These are phyloP conservation scores for Gymnopithys bicolor DNA, from an alignment of 2,797 vertebrate species.

Conservation along the genomic window DNA sequence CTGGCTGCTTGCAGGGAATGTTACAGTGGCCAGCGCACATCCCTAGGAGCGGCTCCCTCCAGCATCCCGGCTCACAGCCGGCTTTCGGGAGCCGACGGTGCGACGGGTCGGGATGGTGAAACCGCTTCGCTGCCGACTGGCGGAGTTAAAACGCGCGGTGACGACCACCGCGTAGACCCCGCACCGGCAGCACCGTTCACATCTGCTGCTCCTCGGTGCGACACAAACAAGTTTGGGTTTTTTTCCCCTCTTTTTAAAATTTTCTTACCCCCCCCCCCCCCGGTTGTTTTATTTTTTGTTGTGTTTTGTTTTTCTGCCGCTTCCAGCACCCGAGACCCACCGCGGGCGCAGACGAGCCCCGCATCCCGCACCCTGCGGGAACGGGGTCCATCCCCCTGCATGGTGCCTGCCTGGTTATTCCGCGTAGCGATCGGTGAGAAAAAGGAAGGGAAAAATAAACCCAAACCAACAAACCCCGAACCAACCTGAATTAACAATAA, in stretches of 20 bases:
- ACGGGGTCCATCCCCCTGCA: neutral
- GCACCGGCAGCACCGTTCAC: neutral
- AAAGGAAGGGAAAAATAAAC: neutral
- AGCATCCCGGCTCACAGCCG: neutral
- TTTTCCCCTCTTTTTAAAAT: too few species aligned
- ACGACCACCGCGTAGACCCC: neutral
- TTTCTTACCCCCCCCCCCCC: fast-evolving
- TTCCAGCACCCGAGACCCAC: neutral
- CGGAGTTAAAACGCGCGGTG: neutral
- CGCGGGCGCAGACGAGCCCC: neutral
- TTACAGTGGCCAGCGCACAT: neutral
- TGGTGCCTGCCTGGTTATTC: neutral
- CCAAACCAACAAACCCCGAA: neutral
- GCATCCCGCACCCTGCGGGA: neutral
- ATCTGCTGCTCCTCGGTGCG: neutral
- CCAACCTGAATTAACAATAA: neutral
- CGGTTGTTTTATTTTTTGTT: neutral
- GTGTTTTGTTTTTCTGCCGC: neutral
- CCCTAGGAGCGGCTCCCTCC: neutral
- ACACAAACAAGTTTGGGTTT: neutral
- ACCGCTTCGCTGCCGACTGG: neutral
- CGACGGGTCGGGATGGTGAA: neutral
- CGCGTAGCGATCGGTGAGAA: neutral
- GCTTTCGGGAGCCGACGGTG: neutral
- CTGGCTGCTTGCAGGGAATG: neutral